Conservation (phyloP, 2,113 vertebrate genomes). For the Alectura lathami region DNA sequence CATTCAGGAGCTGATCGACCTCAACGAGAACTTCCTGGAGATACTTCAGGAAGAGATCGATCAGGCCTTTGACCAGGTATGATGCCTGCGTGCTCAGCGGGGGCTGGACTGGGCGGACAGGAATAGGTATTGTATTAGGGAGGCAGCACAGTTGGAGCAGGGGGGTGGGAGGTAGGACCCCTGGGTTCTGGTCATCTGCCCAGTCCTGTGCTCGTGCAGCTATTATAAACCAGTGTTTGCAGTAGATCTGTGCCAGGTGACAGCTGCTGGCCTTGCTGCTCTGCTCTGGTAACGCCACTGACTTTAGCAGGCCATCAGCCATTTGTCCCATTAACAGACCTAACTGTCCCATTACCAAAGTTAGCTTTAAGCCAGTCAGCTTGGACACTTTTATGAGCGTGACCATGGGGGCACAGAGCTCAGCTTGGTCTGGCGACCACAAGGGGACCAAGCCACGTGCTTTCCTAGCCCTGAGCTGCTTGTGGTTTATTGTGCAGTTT, state of each 20-base stretch:
- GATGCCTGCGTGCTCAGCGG: not conserved
- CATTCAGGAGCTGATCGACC: conserved; percentile 88
- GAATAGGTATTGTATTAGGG: not conserved
- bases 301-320: not conserved
- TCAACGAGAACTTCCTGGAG: conserved; percentile 87
- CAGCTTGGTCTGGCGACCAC: not conserved
- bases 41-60: conserved; percentile 89
- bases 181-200: not conserved
- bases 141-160: not conserved
- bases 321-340: not conserved
- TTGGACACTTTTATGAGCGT: not conserved
- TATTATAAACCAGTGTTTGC: not conserved
- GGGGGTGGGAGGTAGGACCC: not conserved
- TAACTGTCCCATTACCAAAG: not conserved
- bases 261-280: not conserved
- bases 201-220: not conserved
- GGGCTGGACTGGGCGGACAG: not conserved
- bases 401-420: not conserved
- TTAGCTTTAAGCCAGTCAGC: not conserved
- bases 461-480: not conserved
- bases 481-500: not conserved
- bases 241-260: not conserved
- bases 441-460: not conserved
- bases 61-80: conserved; percentile 87
- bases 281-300: not conserved